Percentiles rank a stretch among this genome's conserved stretches.
Evolutionary conservation across 92 coral and sea anemone genomes (phyloP).

Genomic region (Phenganax subtilis): DNA sequence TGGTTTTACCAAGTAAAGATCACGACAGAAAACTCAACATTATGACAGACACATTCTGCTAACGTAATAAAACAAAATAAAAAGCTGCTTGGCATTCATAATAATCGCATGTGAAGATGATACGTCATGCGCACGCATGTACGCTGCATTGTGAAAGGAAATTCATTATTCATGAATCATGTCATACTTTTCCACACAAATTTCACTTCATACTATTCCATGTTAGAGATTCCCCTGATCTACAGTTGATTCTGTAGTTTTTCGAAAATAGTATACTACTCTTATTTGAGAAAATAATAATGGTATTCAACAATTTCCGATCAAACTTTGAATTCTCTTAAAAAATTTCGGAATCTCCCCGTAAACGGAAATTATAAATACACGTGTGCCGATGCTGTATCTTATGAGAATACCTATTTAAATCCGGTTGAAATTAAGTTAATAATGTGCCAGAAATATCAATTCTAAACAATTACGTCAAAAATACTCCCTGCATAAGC

Average conservation of each 20-base stretch:
- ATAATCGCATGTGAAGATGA: slow-evolving; percentile 70
- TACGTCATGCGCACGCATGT: slow-evolving; percentile 99
- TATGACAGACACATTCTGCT: background rate
- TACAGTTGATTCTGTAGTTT: slow-evolving; percentile 7
- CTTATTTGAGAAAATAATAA: background rate
- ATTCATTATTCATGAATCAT: background rate
- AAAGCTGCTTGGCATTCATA: slow-evolving; percentile 95
- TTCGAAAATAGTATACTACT: background rate
- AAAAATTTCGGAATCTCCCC: slow-evolving; percentile 54
- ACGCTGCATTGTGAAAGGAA: slow-evolving; percentile 45
- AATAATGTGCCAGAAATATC: background rate
- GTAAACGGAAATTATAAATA: slow-evolving; percentile 71
- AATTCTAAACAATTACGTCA: background rate
- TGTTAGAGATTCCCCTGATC: background rate
- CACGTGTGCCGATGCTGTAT: slow-evolving; percentile 63
- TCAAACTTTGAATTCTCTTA: slow-evolving; percentile 67
- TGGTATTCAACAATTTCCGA: slow-evolving; percentile 36
- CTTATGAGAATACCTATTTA: slow-evolving; percentile 52
- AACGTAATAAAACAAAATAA: slow-evolving; percentile 46
- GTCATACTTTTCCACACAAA: background rate
- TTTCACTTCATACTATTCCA: background rate
- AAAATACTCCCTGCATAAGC: background rate
- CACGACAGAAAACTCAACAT: slow-evolving; percentile 63
- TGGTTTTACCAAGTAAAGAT: slow-evolving; percentile 59
- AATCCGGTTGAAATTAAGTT: slow-evolving; percentile 23